phyloP scores from a whole-genome alignment of 2,888 invertebrate species.

The Microctonus aethiopoides region DNA sequence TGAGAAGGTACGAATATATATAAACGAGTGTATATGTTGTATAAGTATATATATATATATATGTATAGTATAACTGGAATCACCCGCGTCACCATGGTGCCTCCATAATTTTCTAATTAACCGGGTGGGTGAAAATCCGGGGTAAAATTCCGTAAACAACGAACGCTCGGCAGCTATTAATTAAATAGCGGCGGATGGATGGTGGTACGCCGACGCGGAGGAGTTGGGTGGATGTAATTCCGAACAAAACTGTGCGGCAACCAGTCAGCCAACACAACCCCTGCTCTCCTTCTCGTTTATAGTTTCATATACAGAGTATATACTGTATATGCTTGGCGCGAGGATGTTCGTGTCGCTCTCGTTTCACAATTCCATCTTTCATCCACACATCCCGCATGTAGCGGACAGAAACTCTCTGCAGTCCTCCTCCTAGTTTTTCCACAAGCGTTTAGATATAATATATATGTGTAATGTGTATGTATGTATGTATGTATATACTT shows the following conservation, averaged over 20 bases:
- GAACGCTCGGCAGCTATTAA: conserved; percentile 54
- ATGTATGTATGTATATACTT: neutral
- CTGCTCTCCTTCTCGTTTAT: conserved; percentile 14
- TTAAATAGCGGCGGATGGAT: conserved; percentile 51
- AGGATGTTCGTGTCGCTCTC: conserved; percentile 8
- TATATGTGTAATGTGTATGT: neutral
- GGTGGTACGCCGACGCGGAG: conserved; percentile 41
- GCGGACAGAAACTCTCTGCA: conserved; percentile 26
- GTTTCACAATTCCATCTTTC: conserved; percentile 34
- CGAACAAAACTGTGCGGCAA: conserved; percentile 47
- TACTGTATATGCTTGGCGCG: conserved; percentile 1
- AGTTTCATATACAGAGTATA: conserved; percentile 9
- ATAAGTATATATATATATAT: conserved; percentile 6
- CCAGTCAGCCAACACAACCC: conserved; percentile 29
- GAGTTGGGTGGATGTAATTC: conserved; percentile 45
- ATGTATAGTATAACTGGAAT: conserved; percentile 20
- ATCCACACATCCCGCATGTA: conserved; percentile 32
- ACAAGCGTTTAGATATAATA: neutral
- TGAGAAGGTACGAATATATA: neutral
- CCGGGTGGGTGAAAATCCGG: conserved; percentile 49
- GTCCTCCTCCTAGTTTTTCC: neutral
- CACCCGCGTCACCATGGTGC: conserved; percentile 31
- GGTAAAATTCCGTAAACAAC: conserved; percentile 53
- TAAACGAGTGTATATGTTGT: too few species aligned
- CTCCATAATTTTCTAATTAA: conserved; percentile 50